Conservation (phyloP, 2,888 invertebrate genomes). For the Scelioninae gen. 1 region DNA sequence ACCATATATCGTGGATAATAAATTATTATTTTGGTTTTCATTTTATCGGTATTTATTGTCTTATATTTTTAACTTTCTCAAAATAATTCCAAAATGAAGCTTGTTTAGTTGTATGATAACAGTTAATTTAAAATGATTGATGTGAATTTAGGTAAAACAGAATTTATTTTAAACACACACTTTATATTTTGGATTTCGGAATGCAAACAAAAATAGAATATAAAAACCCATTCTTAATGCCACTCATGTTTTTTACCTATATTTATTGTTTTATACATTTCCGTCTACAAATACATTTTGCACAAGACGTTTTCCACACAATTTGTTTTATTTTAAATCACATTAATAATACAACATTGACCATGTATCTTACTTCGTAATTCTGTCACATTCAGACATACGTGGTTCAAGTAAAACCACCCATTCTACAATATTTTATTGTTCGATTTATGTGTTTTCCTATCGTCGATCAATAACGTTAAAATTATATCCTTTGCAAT, state of each 20-base stretch:
- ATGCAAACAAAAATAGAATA: too few species aligned
- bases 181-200: too few species aligned
- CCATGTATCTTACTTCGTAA: conserved; percentile 36
- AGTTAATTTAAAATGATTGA: too few species aligned
- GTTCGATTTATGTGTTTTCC: not conserved
- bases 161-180: too few species aligned
- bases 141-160: too few species aligned
- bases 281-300: conserved; percentile 7
- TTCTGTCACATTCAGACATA: conserved; percentile 27
- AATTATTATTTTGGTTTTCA: too few species aligned
- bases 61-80: too few species aligned
- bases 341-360: conserved; percentile 39
- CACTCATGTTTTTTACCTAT: not conserved
- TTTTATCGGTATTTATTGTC: too few species aligned
- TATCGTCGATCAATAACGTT: not conserved
- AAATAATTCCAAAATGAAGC: too few species aligned
- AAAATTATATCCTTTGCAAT: not conserved
- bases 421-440: not conserved
- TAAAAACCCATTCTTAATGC: too few species aligned
- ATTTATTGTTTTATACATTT: conserved; percentile 7
- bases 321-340: conserved; percentile 27
- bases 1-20: too few species aligned
- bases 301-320: conserved; percentile 20
- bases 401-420: conserved; percentile 10
- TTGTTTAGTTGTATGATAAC: too few species aligned